phyloP scores from a whole-genome alignment of 2,113 vertebrate species.

The Phylloscopus whistleri region DNA sequence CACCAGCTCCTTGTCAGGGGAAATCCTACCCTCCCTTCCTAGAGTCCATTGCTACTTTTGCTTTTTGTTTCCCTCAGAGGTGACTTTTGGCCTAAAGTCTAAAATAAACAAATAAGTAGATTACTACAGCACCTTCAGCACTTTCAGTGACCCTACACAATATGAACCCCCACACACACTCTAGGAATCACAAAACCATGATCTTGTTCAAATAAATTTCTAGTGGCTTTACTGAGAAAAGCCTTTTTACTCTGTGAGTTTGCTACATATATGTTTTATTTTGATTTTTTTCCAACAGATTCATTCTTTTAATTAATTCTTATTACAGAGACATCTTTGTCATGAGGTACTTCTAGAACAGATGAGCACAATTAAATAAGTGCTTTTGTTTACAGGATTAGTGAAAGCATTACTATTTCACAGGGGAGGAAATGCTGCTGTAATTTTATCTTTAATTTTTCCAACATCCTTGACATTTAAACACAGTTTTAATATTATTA shows the following conservation, averaged over 20 bases:
- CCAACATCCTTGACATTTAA: conserved; percentile 70
- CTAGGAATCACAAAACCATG: not conserved
- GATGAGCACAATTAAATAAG: conserved; percentile 67
- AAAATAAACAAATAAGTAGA: not conserved
- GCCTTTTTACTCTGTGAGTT: not conserved
- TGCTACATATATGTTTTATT: not conserved
- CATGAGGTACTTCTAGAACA: conserved; percentile 60
- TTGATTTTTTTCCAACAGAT: conserved; percentile 58
- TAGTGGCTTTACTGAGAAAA: not conserved
- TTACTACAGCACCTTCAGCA: not conserved
- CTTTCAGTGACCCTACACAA: not conserved
- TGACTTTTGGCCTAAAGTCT: not conserved
- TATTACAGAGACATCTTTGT: conserved; percentile 66
- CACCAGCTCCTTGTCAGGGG: not conserved
- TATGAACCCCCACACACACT: not conserved
- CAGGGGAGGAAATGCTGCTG: conserved; percentile 32
- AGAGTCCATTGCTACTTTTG: not conserved
- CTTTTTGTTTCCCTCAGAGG: not conserved
- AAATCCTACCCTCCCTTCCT: not conserved
- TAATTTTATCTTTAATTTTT: conserved; percentile 73
- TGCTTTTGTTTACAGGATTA: conserved; percentile 68
- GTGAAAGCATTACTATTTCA: conserved; percentile 62
- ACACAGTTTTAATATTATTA: conserved; percentile 66
- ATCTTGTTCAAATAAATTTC: not conserved
- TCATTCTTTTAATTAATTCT: conserved; percentile 73